Conservation (phyloP, 2,888 invertebrate genomes). For the Heliconius sara region DNA sequence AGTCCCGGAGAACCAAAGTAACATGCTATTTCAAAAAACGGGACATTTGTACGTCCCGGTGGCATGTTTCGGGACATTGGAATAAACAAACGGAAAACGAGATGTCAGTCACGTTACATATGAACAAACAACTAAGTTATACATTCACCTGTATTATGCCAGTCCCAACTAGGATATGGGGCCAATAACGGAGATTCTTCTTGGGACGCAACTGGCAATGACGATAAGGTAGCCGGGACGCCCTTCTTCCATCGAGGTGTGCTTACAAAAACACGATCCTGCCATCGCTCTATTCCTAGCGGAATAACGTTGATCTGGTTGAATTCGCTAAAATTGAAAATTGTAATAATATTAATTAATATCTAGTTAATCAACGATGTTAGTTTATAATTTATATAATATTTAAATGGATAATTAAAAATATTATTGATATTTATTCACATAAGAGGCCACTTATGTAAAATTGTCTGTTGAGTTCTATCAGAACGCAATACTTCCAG, state of each 20-base stretch:
- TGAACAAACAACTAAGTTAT: background rate
- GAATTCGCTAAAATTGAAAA: slow-evolving; percentile 78
- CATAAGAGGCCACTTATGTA: too few species aligned
- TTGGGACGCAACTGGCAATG: slow-evolving; percentile 83
- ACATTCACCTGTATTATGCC: slow-evolving; percentile 82
- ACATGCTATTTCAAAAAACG: too few species aligned
- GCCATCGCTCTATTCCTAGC: slow-evolving; percentile 88
- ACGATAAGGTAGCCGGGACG: slow-evolving; percentile 89
- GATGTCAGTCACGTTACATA: too few species aligned
- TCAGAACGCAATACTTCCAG: too few species aligned
- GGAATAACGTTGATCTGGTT: slow-evolving; percentile 89
- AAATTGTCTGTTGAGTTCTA: too few species aligned
- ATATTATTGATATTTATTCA: too few species aligned
- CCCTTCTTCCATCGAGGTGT: slow-evolving; percentile 91
- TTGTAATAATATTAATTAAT: background rate
- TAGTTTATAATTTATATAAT: too few species aligned
- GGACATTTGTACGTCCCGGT: too few species aligned
- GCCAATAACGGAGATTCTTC: slow-evolving; percentile 84
- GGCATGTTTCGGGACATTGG: too few species aligned
- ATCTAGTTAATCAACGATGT: background rate
- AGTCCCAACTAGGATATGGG: slow-evolving; percentile 91
- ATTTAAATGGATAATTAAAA: too few species aligned
- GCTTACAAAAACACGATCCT: slow-evolving; percentile 88
- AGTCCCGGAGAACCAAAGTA: too few species aligned
- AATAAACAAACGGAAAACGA: too few species aligned